Evolutionary conservation across 2,888 invertebrate genomes (phyloP).

Genomic region (Molorchus minor): DNA sequence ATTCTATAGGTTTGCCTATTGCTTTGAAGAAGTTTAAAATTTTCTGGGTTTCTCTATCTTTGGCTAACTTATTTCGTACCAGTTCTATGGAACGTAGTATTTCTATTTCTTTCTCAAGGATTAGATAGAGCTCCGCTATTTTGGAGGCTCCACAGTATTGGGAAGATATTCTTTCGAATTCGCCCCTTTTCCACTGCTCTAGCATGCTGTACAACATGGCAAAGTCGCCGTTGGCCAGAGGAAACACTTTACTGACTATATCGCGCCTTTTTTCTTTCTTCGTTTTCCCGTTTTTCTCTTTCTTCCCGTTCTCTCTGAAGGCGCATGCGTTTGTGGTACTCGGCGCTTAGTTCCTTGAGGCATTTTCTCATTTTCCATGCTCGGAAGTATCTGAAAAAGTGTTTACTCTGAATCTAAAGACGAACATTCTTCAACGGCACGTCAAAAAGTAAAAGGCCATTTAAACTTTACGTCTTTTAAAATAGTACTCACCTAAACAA

Average conservation of each 20-base stretch:
- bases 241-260: slow-evolving; percentile 74
- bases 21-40: slow-evolving; percentile 72
- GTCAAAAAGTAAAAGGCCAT: no score
- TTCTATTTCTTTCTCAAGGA: slow-evolving; percentile 79
- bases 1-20: slow-evolving; percentile 71
- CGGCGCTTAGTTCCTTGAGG: slow-evolving; percentile 64
- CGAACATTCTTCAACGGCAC: no score
- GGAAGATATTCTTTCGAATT: slow-evolving; percentile 70
- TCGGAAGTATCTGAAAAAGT: slow-evolving; percentile 62
- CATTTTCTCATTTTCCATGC: slow-evolving; percentile 67
- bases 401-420: background rate
- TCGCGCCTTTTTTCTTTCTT: slow-evolving; percentile 67
- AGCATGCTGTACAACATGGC: slow-evolving; percentile 76
- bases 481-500: no score
- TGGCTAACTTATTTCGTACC: slow-evolving; percentile 70
- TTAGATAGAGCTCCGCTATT: slow-evolving; percentile 74
- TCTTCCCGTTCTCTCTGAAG: slow-evolving; percentile 67
- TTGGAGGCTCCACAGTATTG: slow-evolving; percentile 74
- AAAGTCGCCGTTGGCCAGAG: slow-evolving; percentile 76
- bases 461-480: no score
- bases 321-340: slow-evolving; percentile 64
- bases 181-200: slow-evolving; percentile 74
- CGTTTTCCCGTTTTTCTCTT: slow-evolving; percentile 63
- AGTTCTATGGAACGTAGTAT: slow-evolving; percentile 75
- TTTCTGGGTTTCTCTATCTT: slow-evolving; percentile 69